phyloP scores from a whole-genome alignment of 2,888 invertebrate genomes.

The Nycteola revayana region DNA sequence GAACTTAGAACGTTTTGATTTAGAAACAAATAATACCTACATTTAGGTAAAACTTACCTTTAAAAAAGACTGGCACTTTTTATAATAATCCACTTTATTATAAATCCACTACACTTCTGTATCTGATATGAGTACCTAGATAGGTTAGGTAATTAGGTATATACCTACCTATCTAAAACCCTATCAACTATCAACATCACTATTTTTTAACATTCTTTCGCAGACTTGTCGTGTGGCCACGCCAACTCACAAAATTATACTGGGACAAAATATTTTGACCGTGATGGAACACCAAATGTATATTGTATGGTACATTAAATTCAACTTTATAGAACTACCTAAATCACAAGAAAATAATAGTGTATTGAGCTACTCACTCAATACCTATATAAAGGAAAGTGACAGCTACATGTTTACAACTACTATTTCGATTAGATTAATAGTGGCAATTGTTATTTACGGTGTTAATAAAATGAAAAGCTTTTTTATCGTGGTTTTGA shows the following conservation, averaged over 20 bases:
- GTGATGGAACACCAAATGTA: slow-evolving; percentile 31
- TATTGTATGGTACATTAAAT: slow-evolving; percentile 33
- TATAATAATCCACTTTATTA: too few species aligned
- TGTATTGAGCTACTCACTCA: neutral
- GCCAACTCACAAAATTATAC: slow-evolving; percentile 52
- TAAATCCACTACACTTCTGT: too few species aligned
- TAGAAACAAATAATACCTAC: too few species aligned
- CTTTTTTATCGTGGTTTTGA: too few species aligned
- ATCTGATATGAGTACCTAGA: too few species aligned
- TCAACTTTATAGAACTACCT: slow-evolving; percentile 23
- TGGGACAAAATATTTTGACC: slow-evolving; percentile 50
- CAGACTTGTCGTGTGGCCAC: slow-evolving; percentile 48
- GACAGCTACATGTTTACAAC: too few species aligned
- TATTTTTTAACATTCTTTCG: slow-evolving; percentile 9
- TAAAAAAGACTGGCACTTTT: too few species aligned
- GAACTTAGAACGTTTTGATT: too few species aligned
- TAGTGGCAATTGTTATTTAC: slow-evolving; percentile 16
- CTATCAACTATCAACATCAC: too few species aligned
- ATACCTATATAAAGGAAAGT: neutral
- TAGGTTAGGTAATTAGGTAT: too few species aligned
- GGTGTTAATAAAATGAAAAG: slow-evolving; percentile 31
- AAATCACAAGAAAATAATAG: slow-evolving; percentile 33
- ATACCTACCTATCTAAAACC: too few species aligned
- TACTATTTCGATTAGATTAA: slow-evolving; percentile 5
- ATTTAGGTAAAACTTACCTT: too few species aligned